phyloP scores from a whole-genome alignment of 2,888 invertebrate genomes.

The Eledone cirrhosa region DNA sequence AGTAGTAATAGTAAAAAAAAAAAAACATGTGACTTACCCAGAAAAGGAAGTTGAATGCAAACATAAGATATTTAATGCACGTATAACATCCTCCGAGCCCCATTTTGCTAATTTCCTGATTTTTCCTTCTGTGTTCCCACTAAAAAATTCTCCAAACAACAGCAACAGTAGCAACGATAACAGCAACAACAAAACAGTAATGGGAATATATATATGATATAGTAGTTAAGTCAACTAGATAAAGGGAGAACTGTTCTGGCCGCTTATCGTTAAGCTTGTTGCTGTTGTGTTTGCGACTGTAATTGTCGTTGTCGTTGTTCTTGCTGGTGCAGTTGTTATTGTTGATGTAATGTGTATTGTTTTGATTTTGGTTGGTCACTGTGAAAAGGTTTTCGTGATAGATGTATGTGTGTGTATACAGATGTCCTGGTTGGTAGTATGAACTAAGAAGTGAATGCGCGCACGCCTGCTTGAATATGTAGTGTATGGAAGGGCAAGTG shows the following conservation, averaged over 20 bases:
- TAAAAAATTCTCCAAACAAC: too few relatives aligned
- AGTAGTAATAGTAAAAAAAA: not conserved
- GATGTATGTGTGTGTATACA: not conserved
- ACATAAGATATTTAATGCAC: slow-evolving; percentile 66
- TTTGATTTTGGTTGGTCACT: too few relatives aligned
- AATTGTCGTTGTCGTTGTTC: too few relatives aligned
- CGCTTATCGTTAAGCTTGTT: too few relatives aligned
- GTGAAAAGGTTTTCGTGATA: too few relatives aligned
- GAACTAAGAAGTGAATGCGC: not conserved
- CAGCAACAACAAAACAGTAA: too few relatives aligned
- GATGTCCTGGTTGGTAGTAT: too few relatives aligned
- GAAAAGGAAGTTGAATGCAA: slow-evolving; percentile 66
- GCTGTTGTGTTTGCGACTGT: too few relatives aligned
- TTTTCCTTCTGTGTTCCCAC: not conserved
- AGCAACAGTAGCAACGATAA: too few relatives aligned
- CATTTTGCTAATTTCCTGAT: slow-evolving; percentile 38
- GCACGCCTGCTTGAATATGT: not conserved
- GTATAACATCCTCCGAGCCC: slow-evolving; percentile 63
- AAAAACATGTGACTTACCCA: slow-evolving; percentile 60
- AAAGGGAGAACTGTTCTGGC: too few relatives aligned
- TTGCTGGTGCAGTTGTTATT: not conserved
- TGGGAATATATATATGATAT: too few relatives aligned
- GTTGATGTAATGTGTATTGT: not conserved
- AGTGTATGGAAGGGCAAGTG: not conserved
- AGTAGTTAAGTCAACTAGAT: too few relatives aligned